A percentile compares a stretch with the other conserved stretches of the same genome.
phyloP scores from a whole-genome alignment of 1,140 invertebrate species.

The Drosophila bocki region DNA sequence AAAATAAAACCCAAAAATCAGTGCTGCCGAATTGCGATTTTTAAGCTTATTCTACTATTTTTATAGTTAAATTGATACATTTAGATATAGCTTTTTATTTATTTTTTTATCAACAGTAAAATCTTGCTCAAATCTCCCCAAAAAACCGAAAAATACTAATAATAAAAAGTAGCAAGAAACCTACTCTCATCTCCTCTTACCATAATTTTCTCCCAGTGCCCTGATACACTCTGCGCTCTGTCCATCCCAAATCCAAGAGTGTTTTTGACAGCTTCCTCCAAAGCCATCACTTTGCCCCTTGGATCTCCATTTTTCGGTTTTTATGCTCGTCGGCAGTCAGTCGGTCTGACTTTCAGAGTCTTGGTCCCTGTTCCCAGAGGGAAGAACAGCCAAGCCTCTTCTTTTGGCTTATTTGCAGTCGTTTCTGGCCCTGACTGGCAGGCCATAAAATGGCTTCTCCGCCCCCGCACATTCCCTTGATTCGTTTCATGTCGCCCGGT shows the following conservation, averaged over 20 bases:
- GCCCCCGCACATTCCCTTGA: constrained; percentile 13
- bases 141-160: not conserved
- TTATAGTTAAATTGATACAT: no score
- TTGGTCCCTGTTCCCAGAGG: not conserved
- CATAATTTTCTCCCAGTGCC: not conserved
- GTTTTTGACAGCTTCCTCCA: constrained; percentile 32
- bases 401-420: not conserved
- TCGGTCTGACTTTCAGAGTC: constrained; percentile 1
- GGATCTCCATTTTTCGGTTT: constrained; percentile 37
- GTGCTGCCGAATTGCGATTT: no score
- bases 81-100: no score
- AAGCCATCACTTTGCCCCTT: constrained; percentile 3
- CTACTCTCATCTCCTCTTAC: no score
- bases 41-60: no score
- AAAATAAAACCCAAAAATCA: no score
- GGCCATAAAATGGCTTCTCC: constrained; percentile 45
- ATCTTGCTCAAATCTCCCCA: not conserved
- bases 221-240: not conserved
- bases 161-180: not conserved
- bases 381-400: not conserved
- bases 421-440: constrained; percentile 31
- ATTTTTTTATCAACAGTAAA: not conserved
- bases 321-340: constrained; percentile 22
- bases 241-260: not conserved
- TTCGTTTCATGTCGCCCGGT: constrained; percentile 18